Percentiles rank a stretch among this genome's conserved stretches.
These are phyloP conservation scores for Brachypalpus laphriformis DNA, from an alignment of 2,888 invertebrate species.

Conservation along the genomic window DNA sequence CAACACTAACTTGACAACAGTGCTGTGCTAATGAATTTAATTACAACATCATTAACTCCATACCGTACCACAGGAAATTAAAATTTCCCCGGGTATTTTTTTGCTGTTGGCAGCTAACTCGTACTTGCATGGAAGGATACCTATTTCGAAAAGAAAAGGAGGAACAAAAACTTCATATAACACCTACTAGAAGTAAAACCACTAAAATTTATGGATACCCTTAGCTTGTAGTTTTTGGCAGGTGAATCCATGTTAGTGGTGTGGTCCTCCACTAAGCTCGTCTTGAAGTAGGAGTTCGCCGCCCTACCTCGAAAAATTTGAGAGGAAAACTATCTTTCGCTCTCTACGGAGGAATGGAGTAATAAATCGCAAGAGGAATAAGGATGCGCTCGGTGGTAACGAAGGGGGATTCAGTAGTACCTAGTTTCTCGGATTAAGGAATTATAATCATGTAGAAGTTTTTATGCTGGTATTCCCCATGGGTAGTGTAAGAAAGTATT, in stretches of 20 bases:
- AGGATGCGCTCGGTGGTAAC: conserved; percentile 21
- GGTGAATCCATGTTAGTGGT: conserved; percentile 70
- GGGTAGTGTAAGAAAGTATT: conserved; percentile 3
- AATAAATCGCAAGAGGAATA: conserved; percentile 49
- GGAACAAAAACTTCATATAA: conserved; percentile 23
- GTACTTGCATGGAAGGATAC: conserved; percentile 29
- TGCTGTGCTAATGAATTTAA: conserved; percentile 72
- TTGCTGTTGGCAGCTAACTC: conserved; percentile 35
- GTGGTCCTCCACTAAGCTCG: conserved; percentile 36
- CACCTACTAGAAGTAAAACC: conserved; percentile 52
- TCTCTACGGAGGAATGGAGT: not conserved
- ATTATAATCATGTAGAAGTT: conserved; percentile 22
- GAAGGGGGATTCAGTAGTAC: conserved; percentile 17
- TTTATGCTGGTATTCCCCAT: not conserved
- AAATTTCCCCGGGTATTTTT: conserved; percentile 28
- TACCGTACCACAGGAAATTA: conserved; percentile 67
- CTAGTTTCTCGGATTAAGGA: conserved; percentile 31
- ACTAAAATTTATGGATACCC: conserved; percentile 67
- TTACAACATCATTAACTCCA: conserved; percentile 74
- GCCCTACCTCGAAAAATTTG: conserved; percentile 12
- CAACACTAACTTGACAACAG: conserved; percentile 69
- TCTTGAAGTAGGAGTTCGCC: conserved; percentile 31
- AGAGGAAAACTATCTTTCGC: conserved; percentile 12
- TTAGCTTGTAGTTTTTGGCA: conserved; percentile 70
- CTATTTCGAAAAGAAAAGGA: not conserved